These are phyloP conservation scores for Palythoa caribaeorum DNA, from an alignment of 92 coral and sea anemone genomes.

Conservation along the genomic window DNA sequence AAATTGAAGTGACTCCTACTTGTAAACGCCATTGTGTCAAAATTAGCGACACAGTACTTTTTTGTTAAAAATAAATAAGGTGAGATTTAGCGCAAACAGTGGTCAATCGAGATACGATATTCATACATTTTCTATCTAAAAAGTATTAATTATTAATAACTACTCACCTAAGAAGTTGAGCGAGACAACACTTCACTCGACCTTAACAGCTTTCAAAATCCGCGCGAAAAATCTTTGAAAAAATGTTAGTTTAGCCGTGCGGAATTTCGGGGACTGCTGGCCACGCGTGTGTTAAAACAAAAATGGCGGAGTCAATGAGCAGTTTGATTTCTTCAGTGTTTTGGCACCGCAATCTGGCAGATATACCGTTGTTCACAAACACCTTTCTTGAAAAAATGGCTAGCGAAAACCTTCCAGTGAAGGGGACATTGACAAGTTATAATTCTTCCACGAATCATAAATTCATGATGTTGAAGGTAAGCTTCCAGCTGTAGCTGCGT, in stretches of 20 bases:
- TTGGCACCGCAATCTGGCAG: not conserved
- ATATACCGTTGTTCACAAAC: not conserved
- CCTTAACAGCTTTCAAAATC: not conserved
- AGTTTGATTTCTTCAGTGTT: not conserved
- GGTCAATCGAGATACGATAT: not conserved
- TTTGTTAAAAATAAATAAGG: not conserved
- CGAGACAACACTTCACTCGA: not conserved
- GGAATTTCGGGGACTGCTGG: too few relatives aligned
- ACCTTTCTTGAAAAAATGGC: slow-evolving; percentile 24
- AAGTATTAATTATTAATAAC: not conserved
- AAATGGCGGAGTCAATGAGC: not conserved
- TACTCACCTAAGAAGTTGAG: not conserved
- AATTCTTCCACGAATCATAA: slow-evolving; percentile 56
- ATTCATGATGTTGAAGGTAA: slow-evolving; percentile 65
- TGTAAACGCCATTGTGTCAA: slow-evolving; percentile 13
- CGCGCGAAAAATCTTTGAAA: too few relatives aligned
- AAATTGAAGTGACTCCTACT: not conserved
- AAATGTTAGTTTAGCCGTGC: too few relatives aligned
- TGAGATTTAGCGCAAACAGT: not conserved
- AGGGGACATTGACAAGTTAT: slow-evolving; percentile 58
- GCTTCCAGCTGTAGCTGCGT: slow-evolving; percentile 35
- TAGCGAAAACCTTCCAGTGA: slow-evolving; percentile 46
- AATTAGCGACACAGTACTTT: slow-evolving; percentile 4
- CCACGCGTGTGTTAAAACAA: not conserved
- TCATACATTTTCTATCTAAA: not conserved